Conservation (phyloP, 2,113 vertebrate genomes). For the Trichomycterus rosablanca region DNA sequence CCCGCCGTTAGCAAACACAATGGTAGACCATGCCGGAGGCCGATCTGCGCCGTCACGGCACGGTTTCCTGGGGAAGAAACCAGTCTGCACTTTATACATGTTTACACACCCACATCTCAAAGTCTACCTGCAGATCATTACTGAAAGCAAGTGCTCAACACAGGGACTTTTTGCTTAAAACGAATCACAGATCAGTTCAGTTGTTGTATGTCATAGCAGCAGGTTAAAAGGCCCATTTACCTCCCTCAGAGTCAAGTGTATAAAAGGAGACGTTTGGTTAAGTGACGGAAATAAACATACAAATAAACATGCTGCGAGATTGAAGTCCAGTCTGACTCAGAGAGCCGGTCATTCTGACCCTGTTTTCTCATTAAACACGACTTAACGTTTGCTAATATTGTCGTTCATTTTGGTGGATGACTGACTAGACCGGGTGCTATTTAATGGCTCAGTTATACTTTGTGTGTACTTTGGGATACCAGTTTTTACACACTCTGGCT, state of each 20-base stretch:
- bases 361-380: not conserved
- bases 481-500: too few species aligned
- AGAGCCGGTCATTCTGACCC: not conserved
- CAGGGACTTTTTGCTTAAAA: not conserved
- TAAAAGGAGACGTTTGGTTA: not conserved
- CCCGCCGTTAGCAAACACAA: not conserved
- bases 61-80: not conserved
- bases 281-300: not conserved
- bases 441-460: too few species aligned
- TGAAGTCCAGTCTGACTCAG: not conserved
- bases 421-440: too few species aligned
- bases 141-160: conserved; percentile 5
- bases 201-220: not conserved
- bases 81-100: not conserved
- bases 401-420: not conserved
- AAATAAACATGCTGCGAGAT: conserved; percentile 2
- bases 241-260: too few species aligned
- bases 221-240: not conserved
- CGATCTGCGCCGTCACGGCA: not conserved
- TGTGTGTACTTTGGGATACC: too few species aligned
- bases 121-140: conserved; percentile 38
- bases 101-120: conserved; percentile 45
- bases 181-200: not conserved
- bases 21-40: not conserved
- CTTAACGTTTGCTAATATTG: not conserved